A percentile compares a stretch with the other conserved stretches of the same genome.
phyloP scores from a whole-genome alignment of 2,888 invertebrate genomes.

The Druceiella hillmani region DNA sequence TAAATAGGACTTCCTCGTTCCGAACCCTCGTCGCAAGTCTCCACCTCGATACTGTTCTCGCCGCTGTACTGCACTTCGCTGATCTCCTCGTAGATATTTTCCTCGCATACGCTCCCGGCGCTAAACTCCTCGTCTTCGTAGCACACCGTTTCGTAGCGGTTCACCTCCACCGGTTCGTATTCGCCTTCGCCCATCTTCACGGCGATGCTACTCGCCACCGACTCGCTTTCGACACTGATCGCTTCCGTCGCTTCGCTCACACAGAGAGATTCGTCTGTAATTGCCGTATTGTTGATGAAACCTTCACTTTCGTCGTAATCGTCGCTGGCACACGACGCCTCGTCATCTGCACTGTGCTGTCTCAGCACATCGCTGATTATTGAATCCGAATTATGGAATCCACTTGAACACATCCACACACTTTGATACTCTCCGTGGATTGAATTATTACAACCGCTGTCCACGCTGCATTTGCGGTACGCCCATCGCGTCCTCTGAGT shows the following conservation, averaged over 20 bases:
- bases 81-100: constrained; percentile 48
- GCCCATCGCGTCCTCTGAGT: constrained; percentile 48
- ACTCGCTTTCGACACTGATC: too few species aligned
- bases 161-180: too few species aligned
- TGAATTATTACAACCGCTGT: constrained; percentile 29
- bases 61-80: constrained; percentile 47
- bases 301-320: too few species aligned
- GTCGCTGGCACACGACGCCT: too few species aligned
- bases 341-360: constrained; percentile 34
- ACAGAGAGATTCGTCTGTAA: too few species aligned
- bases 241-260: too few species aligned
- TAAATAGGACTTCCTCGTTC: constrained; percentile 45
- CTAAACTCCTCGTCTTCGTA: constrained; percentile 40
- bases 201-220: too few species aligned
- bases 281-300: too few species aligned
- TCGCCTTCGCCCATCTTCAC: too few species aligned
- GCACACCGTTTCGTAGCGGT: too few species aligned
- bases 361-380: constrained; percentile 37
- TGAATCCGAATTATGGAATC: constrained; percentile 44
- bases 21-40: constrained; percentile 41
- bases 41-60: constrained; percentile 46
- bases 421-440: constrained; percentile 36
- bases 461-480: constrained; percentile 41
- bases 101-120: constrained; percentile 41
- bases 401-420: constrained; percentile 44